Base-by-base conservation (phyloP, 2,888 invertebrate genomes). In the Clanis bilineata region DNA sequence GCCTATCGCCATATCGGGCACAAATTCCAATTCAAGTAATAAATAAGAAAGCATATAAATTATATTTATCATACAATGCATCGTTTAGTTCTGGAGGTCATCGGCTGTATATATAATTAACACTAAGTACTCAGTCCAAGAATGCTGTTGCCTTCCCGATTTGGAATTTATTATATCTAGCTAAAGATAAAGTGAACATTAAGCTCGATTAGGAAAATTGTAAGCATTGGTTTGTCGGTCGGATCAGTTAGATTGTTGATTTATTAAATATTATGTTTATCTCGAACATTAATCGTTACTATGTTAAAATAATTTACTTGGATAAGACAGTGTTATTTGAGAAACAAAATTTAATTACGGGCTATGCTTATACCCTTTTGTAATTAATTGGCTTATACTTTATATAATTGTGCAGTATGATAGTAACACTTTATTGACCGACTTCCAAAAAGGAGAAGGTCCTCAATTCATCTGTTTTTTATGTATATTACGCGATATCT, bases 91-190 rank as follows among this genome's bases (percentile, higher is more conserved):
- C 23, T 5, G 22, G 39, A 28, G 28, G 54, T 56, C 64, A 65
- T 59, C 66, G 70, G 67, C 67, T 68, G 70, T 73, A 69, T 75
- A 68, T 70, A 68, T 68, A 74, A 78, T 79, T 69, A 68, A 64
- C 67, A 66, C 67, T 70, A 63, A 67, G 64, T 68, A 78, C 76
- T 85, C 65, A 74, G 79, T 65, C 69, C 78, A 77, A 79, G 90
- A 88, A 89, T 90, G 86, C 77, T 82, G 85, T 80, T 78, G 67
- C 71, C 79, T 68, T 76, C 85, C 83, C 79, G 81, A 85, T 87
- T 86, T 82, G 88, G 89, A 83, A 85, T 87, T 89, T 83, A 83
- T 88, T 88, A 88, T 83, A 88, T 85, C 86, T 85, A 78, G 79
- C 71, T 64, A 64, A 70, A 80, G 77, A 83, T 86, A 86, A 85